Evolutionary conservation across 2,888 invertebrate genomes (phyloP), one percentile per base, ranked within the genome.

Genomic region (Mellilla xanthometata): DNA sequence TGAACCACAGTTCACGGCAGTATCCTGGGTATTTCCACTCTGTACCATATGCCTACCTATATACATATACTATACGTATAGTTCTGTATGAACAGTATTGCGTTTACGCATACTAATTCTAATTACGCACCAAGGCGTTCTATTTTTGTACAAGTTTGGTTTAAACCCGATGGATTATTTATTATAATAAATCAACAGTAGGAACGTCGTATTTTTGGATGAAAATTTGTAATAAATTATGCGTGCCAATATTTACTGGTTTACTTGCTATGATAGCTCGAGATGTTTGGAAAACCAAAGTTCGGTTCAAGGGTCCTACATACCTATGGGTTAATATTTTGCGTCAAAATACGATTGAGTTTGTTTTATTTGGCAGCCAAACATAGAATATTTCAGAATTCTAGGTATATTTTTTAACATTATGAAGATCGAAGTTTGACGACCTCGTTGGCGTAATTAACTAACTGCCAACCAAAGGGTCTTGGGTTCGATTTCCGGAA

Each of bases 81-180:
- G n/a, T 9, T 4, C 10, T 11, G 11, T 9, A 15, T 2, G 7
- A 8, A 19, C 19, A 19, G 19, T 39, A 24, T 15, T 32, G 10
- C 32, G 32, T 28, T 8, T 12, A 13, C 34, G 27, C 23, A 43
- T 9, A 12, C n/a, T 9, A 34, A 34, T 28, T 19, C 15, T 27
- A 23, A 19, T 22, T 35, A 10, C 35, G 24, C 13, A 8, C 15
- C 34, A 35, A 43, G 42, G 35, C 3, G 12, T 36, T 34, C 45
- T 45, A 39, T 45, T 45, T 45, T n/a, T 7, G 45, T 29, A 11
- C 15, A 4, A 6, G 35, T 38, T 45, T 29, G 38, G 10, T 23
- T 27, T 11, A 12, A 23, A 34, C 33, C 23, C 28, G 44, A 38
- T 38, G 13, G 32, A 44, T 29, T 24, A 32, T 26, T 34, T 39